Conservation (phyloP, 2,888 invertebrate species). For the Ormyrus pomaceus region DNA sequence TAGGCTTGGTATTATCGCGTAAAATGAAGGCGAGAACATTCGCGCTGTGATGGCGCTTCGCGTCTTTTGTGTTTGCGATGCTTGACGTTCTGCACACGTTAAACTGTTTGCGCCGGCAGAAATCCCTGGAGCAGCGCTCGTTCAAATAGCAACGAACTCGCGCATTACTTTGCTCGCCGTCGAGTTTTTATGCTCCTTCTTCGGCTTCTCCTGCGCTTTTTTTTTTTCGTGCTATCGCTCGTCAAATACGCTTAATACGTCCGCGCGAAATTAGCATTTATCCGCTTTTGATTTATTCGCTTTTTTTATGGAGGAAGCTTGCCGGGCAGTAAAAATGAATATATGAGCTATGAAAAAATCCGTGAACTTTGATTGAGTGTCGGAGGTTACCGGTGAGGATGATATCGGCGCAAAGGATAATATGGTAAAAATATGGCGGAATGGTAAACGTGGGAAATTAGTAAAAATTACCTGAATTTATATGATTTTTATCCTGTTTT, state of each 20-base stretch:
- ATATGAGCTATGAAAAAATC: constrained; percentile 7
- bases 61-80: constrained; percentile 10
- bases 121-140: constrained; percentile 9
- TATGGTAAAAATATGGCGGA: no score
- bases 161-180: constrained; percentile 11
- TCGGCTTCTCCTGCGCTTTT: constrained; percentile 14
- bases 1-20: no score
- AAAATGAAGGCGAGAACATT: no score
- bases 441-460: no score
- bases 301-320: constrained; percentile 8
- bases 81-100: constrained; percentile 31
- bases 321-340: neutral
- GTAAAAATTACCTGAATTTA: no score
- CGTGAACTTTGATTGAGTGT: constrained; percentile 7
- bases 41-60: neutral
- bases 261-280: no score
- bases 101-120: constrained; percentile 11
- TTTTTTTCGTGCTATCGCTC: neutral
- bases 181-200: no score
- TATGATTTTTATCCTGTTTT: no score
- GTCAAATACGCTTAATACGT: no score
- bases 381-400: neutral
- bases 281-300: no score
- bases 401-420: neutral
- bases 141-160: constrained; percentile 31